phyloP scores from a whole-genome alignment of 2,888 invertebrate genomes.

The Odontocolon sp. region DNA sequence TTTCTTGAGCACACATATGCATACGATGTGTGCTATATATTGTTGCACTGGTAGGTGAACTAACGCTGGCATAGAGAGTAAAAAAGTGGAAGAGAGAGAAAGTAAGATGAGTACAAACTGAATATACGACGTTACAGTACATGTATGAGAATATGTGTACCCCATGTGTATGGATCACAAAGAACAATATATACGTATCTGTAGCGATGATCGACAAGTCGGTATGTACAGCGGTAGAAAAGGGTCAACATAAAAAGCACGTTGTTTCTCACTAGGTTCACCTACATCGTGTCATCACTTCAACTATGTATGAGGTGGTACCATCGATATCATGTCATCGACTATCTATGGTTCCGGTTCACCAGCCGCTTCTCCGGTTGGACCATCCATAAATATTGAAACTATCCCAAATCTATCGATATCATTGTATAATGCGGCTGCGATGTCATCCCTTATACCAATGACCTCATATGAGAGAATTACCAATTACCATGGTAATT shows the following conservation, averaged over 20 bases:
- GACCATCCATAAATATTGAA: constrained; percentile 40
- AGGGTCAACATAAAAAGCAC: constrained; percentile 30
- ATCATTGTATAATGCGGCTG: background rate
- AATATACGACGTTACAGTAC: background rate
- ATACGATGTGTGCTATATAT: background rate
- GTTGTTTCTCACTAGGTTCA: background rate
- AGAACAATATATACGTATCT: background rate
- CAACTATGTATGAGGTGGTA: background rate
- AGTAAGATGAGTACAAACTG: background rate
- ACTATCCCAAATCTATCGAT: constrained; percentile 24
- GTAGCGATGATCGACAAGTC: background rate
- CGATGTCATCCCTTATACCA: too few relatives aligned
- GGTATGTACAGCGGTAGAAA: constrained; percentile 4
- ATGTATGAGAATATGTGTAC: too few relatives aligned
- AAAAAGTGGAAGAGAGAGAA: background rate
- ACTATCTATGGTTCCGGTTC: constrained; percentile 44
- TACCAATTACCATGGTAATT: too few relatives aligned
- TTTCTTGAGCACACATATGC: background rate
- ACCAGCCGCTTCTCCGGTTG: constrained; percentile 21
- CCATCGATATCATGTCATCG: constrained; percentile 46
- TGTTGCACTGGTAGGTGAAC: too few relatives aligned
- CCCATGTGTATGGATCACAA: too few relatives aligned
- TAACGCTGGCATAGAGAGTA: background rate
- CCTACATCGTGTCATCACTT: constrained; percentile 12
- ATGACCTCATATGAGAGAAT: too few relatives aligned